Percentiles rank a stretch among this genome's conserved stretches.
These are phyloP conservation scores for Osmerus eperlanus DNA, from an alignment of 2,113 vertebrate genomes.

Conservation along the genomic window DNA sequence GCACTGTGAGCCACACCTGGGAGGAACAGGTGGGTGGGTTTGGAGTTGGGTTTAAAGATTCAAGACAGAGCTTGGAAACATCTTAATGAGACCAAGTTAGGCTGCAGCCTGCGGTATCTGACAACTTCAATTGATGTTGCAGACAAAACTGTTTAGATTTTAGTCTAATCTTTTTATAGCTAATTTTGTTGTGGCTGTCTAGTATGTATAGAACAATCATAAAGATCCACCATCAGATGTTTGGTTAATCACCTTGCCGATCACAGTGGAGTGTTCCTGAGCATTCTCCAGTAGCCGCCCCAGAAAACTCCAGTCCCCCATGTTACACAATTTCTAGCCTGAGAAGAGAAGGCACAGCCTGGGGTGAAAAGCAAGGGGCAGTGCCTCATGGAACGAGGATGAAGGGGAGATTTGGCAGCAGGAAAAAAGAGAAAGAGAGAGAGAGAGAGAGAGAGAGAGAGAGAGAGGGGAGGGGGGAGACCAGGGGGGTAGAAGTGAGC, in stretches of 20 bases:
- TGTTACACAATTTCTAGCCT: conserved; percentile 83
- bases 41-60: background rate
- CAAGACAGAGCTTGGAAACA: background rate
- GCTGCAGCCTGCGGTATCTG: too few species aligned
- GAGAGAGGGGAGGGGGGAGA: background rate
- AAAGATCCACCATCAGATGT: too few species aligned
- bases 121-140: too few species aligned
- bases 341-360: conserved; percentile 31
- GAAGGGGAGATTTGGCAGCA: background rate
- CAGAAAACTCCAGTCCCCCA: conserved; percentile 98
- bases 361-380: conserved; percentile 17
- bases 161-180: too few species aligned
- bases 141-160: too few species aligned
- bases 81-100: too few species aligned
- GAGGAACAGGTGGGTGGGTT: background rate
- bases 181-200: too few species aligned
- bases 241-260: conserved; percentile 81
- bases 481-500: too few species aligned
- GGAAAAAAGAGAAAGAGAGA: background rate
- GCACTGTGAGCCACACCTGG: conserved; percentile 91
- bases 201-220: too few species aligned
- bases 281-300: conserved; percentile 91
- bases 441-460: background rate
- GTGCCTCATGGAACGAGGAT: background rate
- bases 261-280: conserved; percentile 94